These are phyloP conservation scores for Dendrolimus houi DNA, from an alignment of 2,888 invertebrate species.

Conservation along the genomic window DNA sequence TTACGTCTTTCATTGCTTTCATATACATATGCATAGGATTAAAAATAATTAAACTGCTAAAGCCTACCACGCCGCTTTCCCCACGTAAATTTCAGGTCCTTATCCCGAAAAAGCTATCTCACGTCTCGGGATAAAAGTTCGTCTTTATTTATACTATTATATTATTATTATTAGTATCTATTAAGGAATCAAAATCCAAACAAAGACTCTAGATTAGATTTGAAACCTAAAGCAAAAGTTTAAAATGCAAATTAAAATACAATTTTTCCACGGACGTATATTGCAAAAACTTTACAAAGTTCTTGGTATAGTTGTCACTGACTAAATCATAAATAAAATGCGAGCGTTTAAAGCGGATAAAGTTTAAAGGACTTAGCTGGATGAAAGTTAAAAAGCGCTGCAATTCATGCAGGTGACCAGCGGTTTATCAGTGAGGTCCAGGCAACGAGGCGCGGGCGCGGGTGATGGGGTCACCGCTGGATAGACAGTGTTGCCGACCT, in stretches of 20 bases:
- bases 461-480: constrained; percentile 10
- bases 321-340: constrained; percentile 67
- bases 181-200: too few relatives aligned
- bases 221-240: background rate
- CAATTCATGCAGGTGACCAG: constrained; percentile 74
- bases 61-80: too few relatives aligned
- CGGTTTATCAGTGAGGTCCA: constrained; percentile 65
- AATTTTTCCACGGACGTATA: constrained; percentile 32
- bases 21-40: background rate
- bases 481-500: constrained; percentile 5
- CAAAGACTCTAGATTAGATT: too few relatives aligned
- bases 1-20: constrained; percentile 15
- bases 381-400: constrained; percentile 73
- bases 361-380: constrained; percentile 66
- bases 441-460: constrained; percentile 21
- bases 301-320: constrained; percentile 51
- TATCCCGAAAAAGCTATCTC: too few relatives aligned
- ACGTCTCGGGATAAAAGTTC: too few relatives aligned
- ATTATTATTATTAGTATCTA: too few relatives aligned
- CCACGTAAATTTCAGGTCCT: too few relatives aligned
- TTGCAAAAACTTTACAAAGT: constrained; percentile 42
- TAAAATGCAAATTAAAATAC: constrained; percentile 17
- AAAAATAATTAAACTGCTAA: background rate
- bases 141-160: too few relatives aligned
- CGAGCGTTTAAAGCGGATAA: constrained; percentile 59